A percentile compares a stretch with the other conserved stretches of the same genome.
Evolutionary conservation across 1,140 invertebrate species (phyloP).

Genomic region (Babylonia areolata): DNA sequence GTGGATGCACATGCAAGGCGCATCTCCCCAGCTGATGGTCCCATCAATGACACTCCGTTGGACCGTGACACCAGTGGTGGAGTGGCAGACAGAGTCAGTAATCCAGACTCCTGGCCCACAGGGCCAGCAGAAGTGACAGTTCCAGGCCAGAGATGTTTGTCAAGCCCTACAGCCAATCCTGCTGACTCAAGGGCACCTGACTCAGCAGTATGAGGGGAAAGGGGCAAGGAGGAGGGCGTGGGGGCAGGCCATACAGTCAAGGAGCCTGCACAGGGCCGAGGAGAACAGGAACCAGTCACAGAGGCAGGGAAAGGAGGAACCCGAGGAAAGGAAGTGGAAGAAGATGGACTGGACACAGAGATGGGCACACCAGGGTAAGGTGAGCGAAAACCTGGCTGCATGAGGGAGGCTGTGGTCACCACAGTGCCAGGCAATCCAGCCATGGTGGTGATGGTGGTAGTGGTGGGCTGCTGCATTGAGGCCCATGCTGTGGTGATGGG

Average conservation of each 20-base stretch:
- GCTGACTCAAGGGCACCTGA: not conserved
- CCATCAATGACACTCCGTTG: not conserved
- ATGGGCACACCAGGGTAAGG: not conserved
- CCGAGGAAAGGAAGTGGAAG: conserved; percentile 4
- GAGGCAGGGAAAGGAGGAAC: not conserved
- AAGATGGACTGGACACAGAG: not conserved
- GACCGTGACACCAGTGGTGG: not conserved
- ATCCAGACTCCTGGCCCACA: not conserved
- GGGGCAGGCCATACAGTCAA: not conserved
- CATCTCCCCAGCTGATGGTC: not conserved
- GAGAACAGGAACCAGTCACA: conserved; percentile 13
- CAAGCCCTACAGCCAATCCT: not conserved
- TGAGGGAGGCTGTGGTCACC: conserved; percentile 22
- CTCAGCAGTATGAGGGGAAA: conserved; percentile 17
- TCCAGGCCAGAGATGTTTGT: conserved; percentile 7
- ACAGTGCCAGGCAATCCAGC: not conserved
- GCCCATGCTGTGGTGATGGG: conserved; percentile 30
- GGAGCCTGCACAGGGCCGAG: not conserved
- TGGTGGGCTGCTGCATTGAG: conserved; percentile 25
- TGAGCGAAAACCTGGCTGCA: not conserved
- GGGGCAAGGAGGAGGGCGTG: not conserved
- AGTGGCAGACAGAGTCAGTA: not conserved
- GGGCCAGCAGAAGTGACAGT: not conserved
- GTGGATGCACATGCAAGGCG: not conserved
- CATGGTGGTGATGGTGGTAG: conserved; percentile 31